phyloP scores from a whole-genome alignment of 1,140 invertebrate species.

The honey bee (Apis mellifera) region DNA sequence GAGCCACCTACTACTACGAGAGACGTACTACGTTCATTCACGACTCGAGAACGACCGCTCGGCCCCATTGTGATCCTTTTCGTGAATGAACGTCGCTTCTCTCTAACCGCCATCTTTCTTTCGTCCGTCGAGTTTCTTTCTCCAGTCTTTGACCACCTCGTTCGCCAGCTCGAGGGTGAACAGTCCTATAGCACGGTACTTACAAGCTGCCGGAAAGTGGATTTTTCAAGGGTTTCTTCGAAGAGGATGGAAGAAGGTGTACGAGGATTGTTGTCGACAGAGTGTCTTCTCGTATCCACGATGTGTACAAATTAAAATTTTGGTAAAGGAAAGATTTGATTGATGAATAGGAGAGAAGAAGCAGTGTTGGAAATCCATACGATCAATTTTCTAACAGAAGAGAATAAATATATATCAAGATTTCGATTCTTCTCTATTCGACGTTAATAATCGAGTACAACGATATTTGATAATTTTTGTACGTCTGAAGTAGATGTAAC shows the following conservation, averaged over 20 bases:
- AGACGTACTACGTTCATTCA: constrained; percentile 77
- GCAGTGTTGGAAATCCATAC: too few relatives aligned
- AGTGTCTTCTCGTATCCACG: background rate
- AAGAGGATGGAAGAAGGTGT: too few relatives aligned
- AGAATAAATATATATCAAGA: too few relatives aligned
- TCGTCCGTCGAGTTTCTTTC: too few relatives aligned
- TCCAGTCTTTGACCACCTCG: background rate
- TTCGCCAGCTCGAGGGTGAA: background rate
- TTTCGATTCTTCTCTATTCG: too few relatives aligned
- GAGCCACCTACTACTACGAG: constrained; percentile 58
- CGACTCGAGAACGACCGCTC: constrained; percentile 38
- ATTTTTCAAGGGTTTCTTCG: background rate
- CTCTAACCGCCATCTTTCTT: background rate
- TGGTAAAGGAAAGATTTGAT: too few relatives aligned
- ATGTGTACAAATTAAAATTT: too few relatives aligned
- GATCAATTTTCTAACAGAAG: too few relatives aligned
- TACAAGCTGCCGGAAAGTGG: background rate
- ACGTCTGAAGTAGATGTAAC: too few relatives aligned
- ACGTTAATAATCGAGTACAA: too few relatives aligned
- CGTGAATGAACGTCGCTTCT: constrained; percentile 68
- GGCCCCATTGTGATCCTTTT: constrained; percentile 63
- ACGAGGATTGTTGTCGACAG: background rate
- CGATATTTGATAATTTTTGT: too few relatives aligned
- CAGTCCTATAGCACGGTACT: background rate
- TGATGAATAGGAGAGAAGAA: too few relatives aligned